These are phyloP conservation scores for Polyergus mexicanus DNA, from an alignment of 1,140 invertebrate species.

Conservation along the genomic window DNA sequence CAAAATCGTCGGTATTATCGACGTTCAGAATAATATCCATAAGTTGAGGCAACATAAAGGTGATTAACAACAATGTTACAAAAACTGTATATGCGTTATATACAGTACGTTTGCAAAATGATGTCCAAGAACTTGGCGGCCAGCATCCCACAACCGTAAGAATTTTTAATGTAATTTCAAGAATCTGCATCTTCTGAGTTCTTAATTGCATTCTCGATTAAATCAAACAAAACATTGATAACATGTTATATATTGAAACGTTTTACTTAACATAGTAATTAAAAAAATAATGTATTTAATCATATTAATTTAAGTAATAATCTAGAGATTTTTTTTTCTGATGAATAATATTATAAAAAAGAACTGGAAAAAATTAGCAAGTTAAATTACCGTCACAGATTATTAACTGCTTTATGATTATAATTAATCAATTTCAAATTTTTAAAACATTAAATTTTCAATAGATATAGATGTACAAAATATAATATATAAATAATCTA, in stretches of 20 bases:
- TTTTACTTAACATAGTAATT: background rate
- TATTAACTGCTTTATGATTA: background rate
- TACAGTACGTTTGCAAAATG: background rate
- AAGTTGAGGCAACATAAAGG: slow-evolving; percentile 57
- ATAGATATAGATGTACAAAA: too few relatives aligned
- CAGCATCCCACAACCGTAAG: slow-evolving; percentile 49
- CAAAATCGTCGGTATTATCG: slow-evolving; percentile 46
- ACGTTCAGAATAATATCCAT: slow-evolving; percentile 59
- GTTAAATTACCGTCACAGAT: background rate
- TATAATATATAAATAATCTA: background rate
- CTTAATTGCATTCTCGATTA: background rate
- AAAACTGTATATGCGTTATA: slow-evolving; percentile 30
- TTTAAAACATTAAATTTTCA: too few relatives aligned
- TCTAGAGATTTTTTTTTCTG: background rate
- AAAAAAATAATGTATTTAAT: background rate
- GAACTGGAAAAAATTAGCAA: background rate
- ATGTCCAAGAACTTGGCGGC: slow-evolving; percentile 37
- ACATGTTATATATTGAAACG: background rate
- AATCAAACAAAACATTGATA: background rate
- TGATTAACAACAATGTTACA: background rate
- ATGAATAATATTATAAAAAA: background rate
- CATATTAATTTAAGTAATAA: background rate
- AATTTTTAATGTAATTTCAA: slow-evolving; percentile 45
- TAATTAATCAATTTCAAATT: too few relatives aligned
- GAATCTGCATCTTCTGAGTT: slow-evolving; percentile 27